Evolutionary conservation across 2,113 vertebrate genomes (phyloP).

Genomic region (Carassius gibelio): DNA sequence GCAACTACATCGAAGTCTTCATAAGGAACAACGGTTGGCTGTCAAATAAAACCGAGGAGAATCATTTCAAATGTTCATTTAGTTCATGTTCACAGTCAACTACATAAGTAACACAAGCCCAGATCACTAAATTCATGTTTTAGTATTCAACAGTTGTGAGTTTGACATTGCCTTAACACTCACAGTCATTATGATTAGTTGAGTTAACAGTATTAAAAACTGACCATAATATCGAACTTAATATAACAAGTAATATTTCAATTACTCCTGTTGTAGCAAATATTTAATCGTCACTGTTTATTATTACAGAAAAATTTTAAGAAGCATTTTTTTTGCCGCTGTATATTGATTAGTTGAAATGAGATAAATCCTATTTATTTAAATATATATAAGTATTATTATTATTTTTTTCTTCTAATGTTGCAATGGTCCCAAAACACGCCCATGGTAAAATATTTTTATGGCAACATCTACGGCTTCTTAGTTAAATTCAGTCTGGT

Average conservation of each 20-base stretch:
- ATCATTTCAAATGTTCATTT: neutral
- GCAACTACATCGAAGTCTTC: slow-evolving; percentile 76
- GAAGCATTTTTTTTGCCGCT: neutral
- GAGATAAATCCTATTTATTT: neutral
- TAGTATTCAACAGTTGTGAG: neutral
- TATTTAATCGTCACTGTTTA: neutral
- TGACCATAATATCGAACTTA: neutral
- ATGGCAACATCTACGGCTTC: neutral
- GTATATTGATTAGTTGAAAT: neutral
- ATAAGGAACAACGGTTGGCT: slow-evolving; percentile 77
- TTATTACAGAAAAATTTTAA: neutral
- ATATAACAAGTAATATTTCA: neutral
- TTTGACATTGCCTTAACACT: neutral
- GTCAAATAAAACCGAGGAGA: slow-evolving; percentile 26
- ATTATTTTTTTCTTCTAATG: neutral
- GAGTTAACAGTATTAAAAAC: neutral
- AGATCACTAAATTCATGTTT: neutral
- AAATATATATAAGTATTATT: neutral
- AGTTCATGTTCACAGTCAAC: neutral
- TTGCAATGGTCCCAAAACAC: neutral
- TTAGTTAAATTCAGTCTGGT: neutral
- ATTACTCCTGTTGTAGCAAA: neutral
- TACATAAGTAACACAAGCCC: neutral
- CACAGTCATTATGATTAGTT: neutral
- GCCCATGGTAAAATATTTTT: too few relatives aligned